phyloP scores from a whole-genome alignment of 2,113 vertebrate genomes.

The Picathartes gymnocephalus region DNA sequence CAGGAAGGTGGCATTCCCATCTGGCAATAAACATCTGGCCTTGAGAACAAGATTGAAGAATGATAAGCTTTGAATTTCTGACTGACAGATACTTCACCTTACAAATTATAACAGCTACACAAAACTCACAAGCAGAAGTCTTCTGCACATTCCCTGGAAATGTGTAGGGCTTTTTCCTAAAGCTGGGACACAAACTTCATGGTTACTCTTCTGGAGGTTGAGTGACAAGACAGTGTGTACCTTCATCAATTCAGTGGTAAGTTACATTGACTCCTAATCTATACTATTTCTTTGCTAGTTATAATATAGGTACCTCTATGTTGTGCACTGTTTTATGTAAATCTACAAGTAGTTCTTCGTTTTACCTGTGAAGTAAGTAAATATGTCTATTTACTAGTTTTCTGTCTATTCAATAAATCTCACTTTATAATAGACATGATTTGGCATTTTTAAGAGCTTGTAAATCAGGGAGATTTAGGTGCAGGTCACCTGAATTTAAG shows the following conservation, averaged over 20 bases:
- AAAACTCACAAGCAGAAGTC: not conserved
- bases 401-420: not conserved
- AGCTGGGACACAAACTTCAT: not conserved
- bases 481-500: rapidly evolving
- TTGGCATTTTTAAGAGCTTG: not conserved
- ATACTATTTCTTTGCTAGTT: not conserved
- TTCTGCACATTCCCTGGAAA: not conserved
- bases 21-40: not conserved
- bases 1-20: not conserved
- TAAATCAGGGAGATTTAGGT: not conserved
- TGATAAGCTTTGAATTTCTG: not conserved
- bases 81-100: not conserved
- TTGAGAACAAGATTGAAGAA: not conserved
- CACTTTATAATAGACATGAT: not conserved
- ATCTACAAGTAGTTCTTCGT: not conserved
- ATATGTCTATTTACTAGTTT: not conserved
- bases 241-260: not conserved
- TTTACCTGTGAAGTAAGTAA: not conserved
- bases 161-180: rapidly evolving
- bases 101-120: not conserved
- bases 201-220: not conserved
- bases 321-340: not conserved
- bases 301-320: not conserved
- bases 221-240: not conserved
- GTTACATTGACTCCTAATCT: not conserved